These are phyloP conservation scores for Argyrosomus regius DNA, from an alignment of 2,797 vertebrate species.

Conservation along the genomic window DNA sequence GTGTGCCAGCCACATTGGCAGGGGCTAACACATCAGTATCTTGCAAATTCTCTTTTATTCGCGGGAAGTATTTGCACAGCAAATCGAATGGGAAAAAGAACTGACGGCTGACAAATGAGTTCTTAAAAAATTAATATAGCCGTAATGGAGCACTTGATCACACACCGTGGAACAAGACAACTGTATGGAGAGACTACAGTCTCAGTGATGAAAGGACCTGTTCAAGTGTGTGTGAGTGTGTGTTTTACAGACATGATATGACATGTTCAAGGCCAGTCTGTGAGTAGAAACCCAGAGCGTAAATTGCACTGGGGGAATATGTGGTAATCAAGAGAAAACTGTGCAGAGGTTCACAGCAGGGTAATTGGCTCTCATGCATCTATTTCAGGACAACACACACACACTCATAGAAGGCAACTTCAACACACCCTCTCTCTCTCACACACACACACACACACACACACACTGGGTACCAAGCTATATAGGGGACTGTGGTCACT, in stretches of 20 bases:
- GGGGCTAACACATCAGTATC: constrained; percentile 27
- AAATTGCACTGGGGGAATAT: constrained; percentile 69
- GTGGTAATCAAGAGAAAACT: constrained; percentile 78
- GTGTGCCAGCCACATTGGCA: constrained; percentile 43
- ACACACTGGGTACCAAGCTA: constrained; percentile 11
- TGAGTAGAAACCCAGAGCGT: constrained; percentile 44
- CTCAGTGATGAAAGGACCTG: constrained; percentile 33
- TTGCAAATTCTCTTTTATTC: constrained; percentile 34
- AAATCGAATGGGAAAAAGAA: neutral
- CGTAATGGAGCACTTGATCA: constrained; percentile 24
- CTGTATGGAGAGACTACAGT: constrained; percentile 2
- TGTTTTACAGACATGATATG: constrained; percentile 59
- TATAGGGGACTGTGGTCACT: constrained; percentile 19
- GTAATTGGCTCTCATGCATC: constrained; percentile 68
- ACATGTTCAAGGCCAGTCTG: constrained; percentile 61
- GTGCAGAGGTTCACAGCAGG: constrained; percentile 68
- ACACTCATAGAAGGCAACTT: constrained; percentile 27
- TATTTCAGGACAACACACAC: constrained; percentile 59
- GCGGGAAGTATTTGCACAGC: neutral
- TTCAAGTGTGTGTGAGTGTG: constrained; percentile 26
- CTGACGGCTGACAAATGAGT: constrained; percentile 25
- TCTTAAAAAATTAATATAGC: constrained; percentile 2
- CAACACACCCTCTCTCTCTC: constrained; percentile 10
- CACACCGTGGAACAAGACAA: constrained; percentile 6
- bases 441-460: neutral